A percentile compares a stretch with the other conserved stretches of the same genome.
Conservation (phyloP, 2,797 vertebrate genomes). For the Siniperca obscura region DNA sequence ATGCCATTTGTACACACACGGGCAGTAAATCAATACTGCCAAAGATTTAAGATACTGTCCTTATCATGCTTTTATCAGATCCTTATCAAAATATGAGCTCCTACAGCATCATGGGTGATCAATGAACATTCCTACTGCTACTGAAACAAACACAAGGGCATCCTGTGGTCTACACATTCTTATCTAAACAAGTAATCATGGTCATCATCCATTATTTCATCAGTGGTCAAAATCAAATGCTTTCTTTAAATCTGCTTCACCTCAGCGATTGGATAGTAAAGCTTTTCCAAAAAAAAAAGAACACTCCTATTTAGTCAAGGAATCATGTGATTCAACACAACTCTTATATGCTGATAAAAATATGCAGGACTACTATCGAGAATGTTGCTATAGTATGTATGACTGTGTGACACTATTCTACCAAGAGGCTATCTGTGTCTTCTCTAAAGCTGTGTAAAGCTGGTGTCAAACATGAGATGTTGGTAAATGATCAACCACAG, state of each 20-base stretch:
- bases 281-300: slow-evolving; percentile 10
- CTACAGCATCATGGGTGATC: slow-evolving; percentile 66
- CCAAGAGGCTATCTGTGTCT: slow-evolving; percentile 48
- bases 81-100: slow-evolving; percentile 81
- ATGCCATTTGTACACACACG: slow-evolving; percentile 51
- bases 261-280: neutral
- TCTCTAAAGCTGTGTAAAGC: slow-evolving; percentile 70
- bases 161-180: slow-evolving; percentile 51
- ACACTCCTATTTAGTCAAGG: neutral
- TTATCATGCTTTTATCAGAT: slow-evolving; percentile 79
- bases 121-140: slow-evolving; percentile 77
- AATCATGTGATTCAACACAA: neutral
- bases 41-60: slow-evolving; percentile 78
- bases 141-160: slow-evolving; percentile 80
- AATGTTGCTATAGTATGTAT: slow-evolving; percentile 14
- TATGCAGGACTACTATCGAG: neutral
- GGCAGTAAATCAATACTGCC: slow-evolving; percentile 78
- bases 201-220: slow-evolving; percentile 63
- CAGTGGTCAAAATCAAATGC: slow-evolving; percentile 54
- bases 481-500: slow-evolving; percentile 74
- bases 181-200: slow-evolving; percentile 71
- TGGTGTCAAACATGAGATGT: slow-evolving; percentile 61
- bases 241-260: slow-evolving; percentile 37
- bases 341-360: neutral
- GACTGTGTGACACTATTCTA: slow-evolving; percentile 48